These are phyloP conservation scores for Sarcophaga peregrina DNA, from an alignment of 1,140 invertebrate genomes.

Conservation along the genomic window DNA sequence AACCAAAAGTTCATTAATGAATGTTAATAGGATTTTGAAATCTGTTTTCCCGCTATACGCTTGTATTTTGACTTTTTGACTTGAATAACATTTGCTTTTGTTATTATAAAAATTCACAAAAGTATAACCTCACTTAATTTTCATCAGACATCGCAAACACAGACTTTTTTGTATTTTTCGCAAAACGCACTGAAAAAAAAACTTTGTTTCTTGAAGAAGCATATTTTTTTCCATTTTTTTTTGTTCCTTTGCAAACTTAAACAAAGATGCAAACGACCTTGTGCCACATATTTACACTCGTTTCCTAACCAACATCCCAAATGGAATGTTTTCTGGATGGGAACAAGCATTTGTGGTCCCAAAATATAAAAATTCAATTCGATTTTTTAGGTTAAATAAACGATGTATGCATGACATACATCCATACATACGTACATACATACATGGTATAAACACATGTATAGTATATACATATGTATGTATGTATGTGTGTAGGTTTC, in stretches of 20 bases:
- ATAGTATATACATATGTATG: background rate
- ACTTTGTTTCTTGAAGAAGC: background rate
- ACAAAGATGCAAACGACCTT: background rate
- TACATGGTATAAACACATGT: background rate
- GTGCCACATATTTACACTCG: background rate
- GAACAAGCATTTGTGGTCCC: background rate
- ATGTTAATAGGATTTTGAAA: background rate
- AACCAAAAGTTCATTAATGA: background rate
- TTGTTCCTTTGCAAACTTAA: too few species aligned
- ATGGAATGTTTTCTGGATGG: too few species aligned
- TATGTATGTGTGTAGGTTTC: background rate
- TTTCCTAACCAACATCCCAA: background rate
- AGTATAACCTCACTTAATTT: slow-evolving; percentile 4
- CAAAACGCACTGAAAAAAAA: background rate
- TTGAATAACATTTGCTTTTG: background rate
- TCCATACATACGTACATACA: background rate
- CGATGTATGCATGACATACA: background rate
- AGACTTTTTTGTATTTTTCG: too few species aligned
- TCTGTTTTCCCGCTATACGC: background rate
- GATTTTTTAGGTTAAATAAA: slow-evolving; percentile 12
- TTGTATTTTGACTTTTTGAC: background rate
- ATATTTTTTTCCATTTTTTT: too few species aligned
- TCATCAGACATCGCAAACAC: background rate
- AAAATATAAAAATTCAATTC: slow-evolving; percentile 1
- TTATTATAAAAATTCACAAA: slow-evolving; percentile 9